These are phyloP conservation scores for Tolmerus cingulatus DNA, from an alignment of 2,888 invertebrate genomes.

Conservation along the genomic window DNA sequence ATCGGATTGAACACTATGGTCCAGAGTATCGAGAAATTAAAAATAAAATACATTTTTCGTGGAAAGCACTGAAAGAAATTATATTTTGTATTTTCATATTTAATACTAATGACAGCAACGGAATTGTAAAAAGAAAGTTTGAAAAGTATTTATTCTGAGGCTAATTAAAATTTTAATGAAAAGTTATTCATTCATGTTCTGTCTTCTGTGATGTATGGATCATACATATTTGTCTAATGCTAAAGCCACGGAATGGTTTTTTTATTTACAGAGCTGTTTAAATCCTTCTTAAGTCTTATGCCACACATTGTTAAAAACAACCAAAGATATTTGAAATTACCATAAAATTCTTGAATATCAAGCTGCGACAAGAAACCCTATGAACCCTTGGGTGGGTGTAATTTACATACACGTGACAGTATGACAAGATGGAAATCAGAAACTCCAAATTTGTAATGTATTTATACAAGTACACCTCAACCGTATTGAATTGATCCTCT, in stretches of 20 bases:
- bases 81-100: background rate
- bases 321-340: background rate
- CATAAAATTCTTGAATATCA: background rate
- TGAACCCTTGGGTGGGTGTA: background rate
- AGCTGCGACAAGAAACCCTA: background rate
- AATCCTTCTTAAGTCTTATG: background rate
- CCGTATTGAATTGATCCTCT: background rate
- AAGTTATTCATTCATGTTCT: background rate
- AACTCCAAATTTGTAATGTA: background rate
- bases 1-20: background rate
- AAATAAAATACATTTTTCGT: background rate
- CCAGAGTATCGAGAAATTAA: background rate
- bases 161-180: background rate
- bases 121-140: background rate
- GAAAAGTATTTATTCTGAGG: background rate
- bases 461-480: background rate
- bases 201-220: background rate
- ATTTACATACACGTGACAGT: background rate
- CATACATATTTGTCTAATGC: background rate
- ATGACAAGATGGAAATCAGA: background rate
- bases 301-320: background rate
- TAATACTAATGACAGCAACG: background rate
- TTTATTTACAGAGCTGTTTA: background rate
- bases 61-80: background rate
- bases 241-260: background rate